A percentile compares a stretch with the other conserved stretches of the same genome.
These are phyloP conservation scores for Pygocentrus nattereri DNA, from an alignment of 2,797 vertebrate genomes.

Conservation along the genomic window DNA sequence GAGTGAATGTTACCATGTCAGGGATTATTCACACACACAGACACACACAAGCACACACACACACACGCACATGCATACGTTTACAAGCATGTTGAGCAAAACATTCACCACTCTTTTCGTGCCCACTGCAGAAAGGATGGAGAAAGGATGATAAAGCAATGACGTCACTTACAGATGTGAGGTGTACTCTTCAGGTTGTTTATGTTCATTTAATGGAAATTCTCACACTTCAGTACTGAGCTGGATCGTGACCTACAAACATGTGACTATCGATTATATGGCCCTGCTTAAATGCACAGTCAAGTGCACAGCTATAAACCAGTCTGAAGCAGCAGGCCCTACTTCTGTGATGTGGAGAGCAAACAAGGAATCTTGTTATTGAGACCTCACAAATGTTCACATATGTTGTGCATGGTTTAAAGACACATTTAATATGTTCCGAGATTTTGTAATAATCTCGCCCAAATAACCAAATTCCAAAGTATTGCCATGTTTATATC, in stretches of 20 bases:
- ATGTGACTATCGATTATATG: neutral
- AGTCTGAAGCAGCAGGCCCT: neutral
- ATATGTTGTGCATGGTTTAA: no score
- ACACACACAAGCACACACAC: conserved; percentile 25
- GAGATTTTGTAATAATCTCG: no score
- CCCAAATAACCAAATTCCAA: no score
- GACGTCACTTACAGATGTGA: neutral
- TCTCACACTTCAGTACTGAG: neutral
- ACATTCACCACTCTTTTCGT: conserved; percentile 8
- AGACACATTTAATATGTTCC: no score
- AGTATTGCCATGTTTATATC: no score
- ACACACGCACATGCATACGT: neutral
- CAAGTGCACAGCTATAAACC: neutral
- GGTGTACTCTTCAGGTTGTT: neutral
- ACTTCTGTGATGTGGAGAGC: no score
- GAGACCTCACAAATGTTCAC: no score
- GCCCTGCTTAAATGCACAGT: neutral
- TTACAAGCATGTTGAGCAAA: conserved; percentile 22
- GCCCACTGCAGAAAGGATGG: neutral
- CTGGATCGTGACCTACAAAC: neutral
- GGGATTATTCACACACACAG: conserved; percentile 44
- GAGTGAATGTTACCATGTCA: conserved; percentile 28
- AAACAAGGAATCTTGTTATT: no score
- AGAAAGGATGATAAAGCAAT: neutral
- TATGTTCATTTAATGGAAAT: neutral